Evolutionary conservation across 2,888 invertebrate genomes (phyloP), one percentile per base, ranked within the genome.

Genomic region (Flexamia atlantica): DNA sequence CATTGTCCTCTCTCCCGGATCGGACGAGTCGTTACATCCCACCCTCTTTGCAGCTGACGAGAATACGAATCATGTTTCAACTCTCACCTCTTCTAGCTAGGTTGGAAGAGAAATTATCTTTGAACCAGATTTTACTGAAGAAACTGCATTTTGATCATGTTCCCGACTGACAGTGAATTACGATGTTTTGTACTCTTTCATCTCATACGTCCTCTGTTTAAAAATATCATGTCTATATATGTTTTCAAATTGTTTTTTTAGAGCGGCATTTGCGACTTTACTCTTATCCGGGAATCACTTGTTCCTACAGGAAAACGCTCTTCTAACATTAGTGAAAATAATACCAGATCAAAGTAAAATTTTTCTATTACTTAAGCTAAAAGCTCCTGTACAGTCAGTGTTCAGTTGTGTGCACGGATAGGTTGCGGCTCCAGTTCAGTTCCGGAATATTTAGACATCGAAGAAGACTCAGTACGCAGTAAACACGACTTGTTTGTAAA

Each of bases 401-500:
- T 36, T 36, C 36, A 36, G 36, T 36, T 20, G 20, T 25, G 57
- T 23, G 46, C 7, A 46, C 20, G n/a, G 14, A 3, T 3, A 7
- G 23, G 57, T 1, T 5, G 57, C 28, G 17, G 12, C 64, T 17
- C 28, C 64, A 28, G 64, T 17, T 25, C 23, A 64, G 64, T 64
- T 64, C 28, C 64, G 64, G 64, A 28, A 64, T 64, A 28, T 64
- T 64, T 64, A 57, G 57, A 28, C 25, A 3, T 46, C 12, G 46
- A 17, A 23, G 20, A 53, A 20, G 53, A 23, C 53, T 64, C 64
- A 64, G 64, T 64, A 57, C 57, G 12, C 28, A 12, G 28, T 64
- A 64, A 64, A 64, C 64, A 64, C 30, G 17, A 5, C 25, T 64
- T 64, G 64, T 64, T 64, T 64, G 64, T 64, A 64, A 64, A 64